Evolutionary conservation across 2,797 vertebrate species (phyloP), one percentile per base, ranked within the genome.

Genomic region (Enoplosus armatus): DNA sequence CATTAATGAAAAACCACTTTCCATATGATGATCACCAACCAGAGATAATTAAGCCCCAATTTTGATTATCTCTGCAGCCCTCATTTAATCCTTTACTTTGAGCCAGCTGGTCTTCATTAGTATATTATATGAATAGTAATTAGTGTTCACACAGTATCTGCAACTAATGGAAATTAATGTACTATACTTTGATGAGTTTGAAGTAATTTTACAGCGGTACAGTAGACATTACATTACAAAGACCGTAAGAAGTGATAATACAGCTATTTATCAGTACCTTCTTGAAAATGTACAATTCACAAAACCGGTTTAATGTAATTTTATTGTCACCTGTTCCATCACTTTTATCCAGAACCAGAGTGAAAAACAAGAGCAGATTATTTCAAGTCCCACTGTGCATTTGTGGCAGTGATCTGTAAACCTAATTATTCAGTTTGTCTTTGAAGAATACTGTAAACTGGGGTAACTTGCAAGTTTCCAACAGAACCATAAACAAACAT

Each of bases 381-480:
- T 85, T 53, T 22, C 2, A 47, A 41, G 33, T 72, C 47, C 53
- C 43, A 33, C 22, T 50, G 26, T 71, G 33, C 50, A 56, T 61
- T 58, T 72, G 24, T 58, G 53, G 35, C 63, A 35, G 55, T 24
- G 18, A 64, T 55, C 53, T 61, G 31, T 27, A 22, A 29, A 75
- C 41, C 55, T 75, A 50, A 75, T 72, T 84, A 64, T 77, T 65
- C 50, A 48, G 39, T 51, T 26, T 2, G 3, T 53, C 61, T 74
- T 77, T 80, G 33, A 86, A 68, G 61, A 79, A 6, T 8, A 47
- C 26, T 31, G 22, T 48, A 24, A 74, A 59, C 27, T 66, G 43
- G 43, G 70, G 14, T 48, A 61, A 64, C 51, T 45, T 50, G 35
- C 41, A 54, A 41, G n/a, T 29, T 31, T 45, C 43, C n/a, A 66